These are phyloP conservation scores for Colinus virginianus DNA, from an alignment of 2,113 vertebrate species.

Conservation along the genomic window DNA sequence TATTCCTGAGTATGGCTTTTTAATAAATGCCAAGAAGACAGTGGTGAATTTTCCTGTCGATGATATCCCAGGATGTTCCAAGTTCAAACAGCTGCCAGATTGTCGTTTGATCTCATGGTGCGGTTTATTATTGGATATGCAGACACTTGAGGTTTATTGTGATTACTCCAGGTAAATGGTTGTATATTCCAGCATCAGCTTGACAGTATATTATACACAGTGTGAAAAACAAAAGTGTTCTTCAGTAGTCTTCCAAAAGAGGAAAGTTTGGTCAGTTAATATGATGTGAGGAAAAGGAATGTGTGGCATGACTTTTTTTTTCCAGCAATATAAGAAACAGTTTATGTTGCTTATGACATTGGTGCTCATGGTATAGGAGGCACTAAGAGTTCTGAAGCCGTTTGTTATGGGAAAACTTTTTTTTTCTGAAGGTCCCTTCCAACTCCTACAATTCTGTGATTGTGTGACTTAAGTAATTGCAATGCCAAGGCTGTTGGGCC, in stretches of 20 bases:
- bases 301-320: background rate
- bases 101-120: conserved; percentile 90
- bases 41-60: conserved; percentile 87
- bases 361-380: background rate
- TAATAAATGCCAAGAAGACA: conserved; percentile 88
- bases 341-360: background rate
- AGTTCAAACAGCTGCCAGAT: conserved; percentile 76
- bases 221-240: background rate
- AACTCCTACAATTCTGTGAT: no score
- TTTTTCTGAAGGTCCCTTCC: background rate
- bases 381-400: background rate
- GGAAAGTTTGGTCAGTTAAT: background rate
- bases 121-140: conserved; percentile 87
- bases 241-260: background rate
- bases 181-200: background rate
- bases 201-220: background rate
- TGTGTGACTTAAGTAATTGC: background rate
- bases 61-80: background rate
- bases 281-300: background rate
- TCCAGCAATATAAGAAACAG: background rate
- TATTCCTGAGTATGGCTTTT: conserved; percentile 90
- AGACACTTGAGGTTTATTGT: conserved; percentile 83
- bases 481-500: background rate
- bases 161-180: conserved; percentile 88
- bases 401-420: background rate